Base-by-base conservation (phyloP, 1,140 invertebrate genomes). In the Pseudomyrmex gracilis region DNA sequence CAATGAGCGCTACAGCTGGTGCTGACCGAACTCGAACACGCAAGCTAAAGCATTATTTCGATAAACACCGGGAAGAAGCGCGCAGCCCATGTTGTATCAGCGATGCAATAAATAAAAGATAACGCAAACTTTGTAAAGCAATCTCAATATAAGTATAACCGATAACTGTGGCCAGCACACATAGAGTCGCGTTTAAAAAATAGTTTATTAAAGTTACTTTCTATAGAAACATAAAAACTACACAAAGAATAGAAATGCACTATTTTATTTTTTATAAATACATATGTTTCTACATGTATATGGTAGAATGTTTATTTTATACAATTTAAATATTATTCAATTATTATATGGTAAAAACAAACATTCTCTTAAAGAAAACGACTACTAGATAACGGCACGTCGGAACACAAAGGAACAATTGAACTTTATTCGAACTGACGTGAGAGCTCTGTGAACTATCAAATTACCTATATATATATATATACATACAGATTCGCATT, bases 1-100 rank as follows among this genome's bases (percentile, higher is more conserved):
- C 47, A 87, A 85, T 80, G 83, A 73, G 60, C 86, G 87, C 68
- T 87, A 85, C 87, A 88, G 86, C 86, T 88, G 78, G 58, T 74
- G 83, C 83, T 78, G 68, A 85, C 83, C 83, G 80, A 63, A 80
- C 84, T 34, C 70, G 73, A 80, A 64, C 34, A 34, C 73, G 78
- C 86, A 74, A 80, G 66, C 74, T 49, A 24, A 73, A 74, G 57
- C 80, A 78, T 87, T 80, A 84, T 84, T 87, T 71, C 82, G 85
- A 70, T 53, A 77, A 55, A 57, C 57, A 47, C 82, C 55, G 51
- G 13, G 34, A 66, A 80, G 85, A 60, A 51, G 64, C 80, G 17
- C 66, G 17, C 66, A n/a, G 20, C 51, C 76, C 76, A 58, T 80
- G 70, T 80, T 71, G 76, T 71, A 71, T 80, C 76, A 80, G 53